A percentile compares a stretch with the other conserved stretches of the same genome.
phyloP scores from a whole-genome alignment of 1,140 invertebrate species.

The Drosophila ironensis region DNA sequence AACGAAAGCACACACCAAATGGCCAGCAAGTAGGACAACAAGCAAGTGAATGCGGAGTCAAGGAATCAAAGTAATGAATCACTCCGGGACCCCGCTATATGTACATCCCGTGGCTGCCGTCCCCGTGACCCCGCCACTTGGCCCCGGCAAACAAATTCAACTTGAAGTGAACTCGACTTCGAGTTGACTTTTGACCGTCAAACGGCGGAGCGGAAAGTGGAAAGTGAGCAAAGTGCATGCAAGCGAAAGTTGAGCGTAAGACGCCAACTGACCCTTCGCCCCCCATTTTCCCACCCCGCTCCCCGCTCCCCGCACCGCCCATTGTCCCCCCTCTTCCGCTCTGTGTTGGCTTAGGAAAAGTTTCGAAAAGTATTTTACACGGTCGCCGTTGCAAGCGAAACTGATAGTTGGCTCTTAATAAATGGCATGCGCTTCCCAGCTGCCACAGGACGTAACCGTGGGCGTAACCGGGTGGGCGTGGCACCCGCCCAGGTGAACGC shows the following conservation, averaged over 20 bases:
- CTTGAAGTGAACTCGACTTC: constrained; percentile 79
- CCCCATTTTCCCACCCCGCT: constrained; percentile 6
- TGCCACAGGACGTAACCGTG: constrained; percentile 1
- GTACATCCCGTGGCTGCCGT: neutral
- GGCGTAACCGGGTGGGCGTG: neutral
- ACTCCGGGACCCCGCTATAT: constrained; percentile 20
- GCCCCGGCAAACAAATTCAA: constrained; percentile 75
- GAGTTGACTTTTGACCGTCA: constrained; percentile 80
- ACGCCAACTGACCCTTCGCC: constrained; percentile 62
- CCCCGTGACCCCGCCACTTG: constrained; percentile 34
- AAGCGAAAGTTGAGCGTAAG: constrained; percentile 74
- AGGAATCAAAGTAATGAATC: constrained; percentile 78
- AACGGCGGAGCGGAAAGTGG: constrained; percentile 61
- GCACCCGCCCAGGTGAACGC: constrained; percentile 9
- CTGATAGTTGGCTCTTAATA: constrained; percentile 74
- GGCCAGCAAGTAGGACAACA: constrained; percentile 59
- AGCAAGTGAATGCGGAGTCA: constrained; percentile 73
- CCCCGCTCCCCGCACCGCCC: neutral
- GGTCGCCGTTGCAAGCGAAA: constrained; percentile 50
- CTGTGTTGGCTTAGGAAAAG: constrained; percentile 61
- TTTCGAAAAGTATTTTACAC: constrained; percentile 73
- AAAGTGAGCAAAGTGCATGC: constrained; percentile 76
- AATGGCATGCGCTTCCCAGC: constrained; percentile 51
- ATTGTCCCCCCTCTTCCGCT: constrained; percentile 10
- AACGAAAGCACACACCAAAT: constrained; percentile 53